These are phyloP conservation scores for Anisognathus igniventris DNA, from an alignment of 2,797 vertebrate species.

Conservation along the genomic window DNA sequence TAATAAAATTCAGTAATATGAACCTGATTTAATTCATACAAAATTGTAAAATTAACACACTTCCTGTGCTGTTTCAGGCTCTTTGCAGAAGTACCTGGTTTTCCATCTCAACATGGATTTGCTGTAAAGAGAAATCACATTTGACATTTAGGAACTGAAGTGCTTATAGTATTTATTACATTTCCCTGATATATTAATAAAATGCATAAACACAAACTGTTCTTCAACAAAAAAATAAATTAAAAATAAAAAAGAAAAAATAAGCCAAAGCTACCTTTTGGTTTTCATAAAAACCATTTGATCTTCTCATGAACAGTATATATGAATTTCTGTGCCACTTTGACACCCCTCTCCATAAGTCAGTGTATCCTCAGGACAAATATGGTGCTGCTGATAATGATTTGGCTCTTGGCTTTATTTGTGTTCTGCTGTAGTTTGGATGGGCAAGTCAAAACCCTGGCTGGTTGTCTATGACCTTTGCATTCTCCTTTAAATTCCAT, in stretches of 20 bases:
- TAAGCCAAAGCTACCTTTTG: not conserved
- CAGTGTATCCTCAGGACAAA: constrained; percentile 3
- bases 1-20: not conserved
- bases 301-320: not conserved
- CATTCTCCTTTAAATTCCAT: constrained; percentile 18
- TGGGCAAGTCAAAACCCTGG: constrained; percentile 1
- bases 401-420: not conserved
- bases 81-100: not conserved
- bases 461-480: not conserved
- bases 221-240: not conserved
- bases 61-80: not conserved
- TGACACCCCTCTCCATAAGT: not conserved
- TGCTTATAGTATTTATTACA: not conserved
- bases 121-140: not conserved
- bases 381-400: constrained; percentile 31
- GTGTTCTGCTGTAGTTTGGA: not conserved
- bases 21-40: not conserved
- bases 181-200: not conserved
- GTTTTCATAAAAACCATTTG: not conserved
- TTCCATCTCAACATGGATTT: not conserved
- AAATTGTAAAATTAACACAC: not conserved
- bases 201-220: not conserved
- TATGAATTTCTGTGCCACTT: not conserved
- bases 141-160: not conserved
- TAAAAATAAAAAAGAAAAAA: not conserved